Evolutionary conservation across 2,113 vertebrate species (phyloP), one percentile per base, ranked within the genome.

Genomic region (Rhea americana): DNA sequence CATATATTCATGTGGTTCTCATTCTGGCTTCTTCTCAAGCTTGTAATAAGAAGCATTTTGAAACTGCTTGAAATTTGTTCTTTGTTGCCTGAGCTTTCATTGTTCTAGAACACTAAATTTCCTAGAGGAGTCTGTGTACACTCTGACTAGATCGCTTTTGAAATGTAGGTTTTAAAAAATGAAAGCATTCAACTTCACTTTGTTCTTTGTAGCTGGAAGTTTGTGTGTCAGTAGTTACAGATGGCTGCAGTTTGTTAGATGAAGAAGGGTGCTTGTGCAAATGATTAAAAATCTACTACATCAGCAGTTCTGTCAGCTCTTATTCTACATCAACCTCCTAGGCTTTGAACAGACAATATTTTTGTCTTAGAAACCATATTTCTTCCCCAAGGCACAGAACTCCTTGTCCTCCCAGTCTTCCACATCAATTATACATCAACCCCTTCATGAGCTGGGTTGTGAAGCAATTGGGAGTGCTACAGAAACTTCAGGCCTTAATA

Each of bases 241-340:
- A 66, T 39, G 53, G 25, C n/a, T 85, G 26, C 50, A 66, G 50
- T 83, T 61, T 86, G 28, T 71, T 45, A 81, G 32, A 32, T 62
- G 37, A 50, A 62, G 37, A 75, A 87, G 1, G 0, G 32, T 68
- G 41, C 12, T 68, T 81, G 73, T 74, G 35, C 7, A n/a, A 59
- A 48, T 86, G 13, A 25, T 84, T 76, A 79, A 93, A 91, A 95
- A 75, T 71, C 32, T 22, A 13, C 32, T 47, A 11, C 28, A 82
- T 56, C 73, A 67, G 65, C 68, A 81, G 30, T 83, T 94, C 85
- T 75, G 26, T 61, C 35, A 81, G 21, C 7, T 43, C 26, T 66
- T 45, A 43, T 37, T 81, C 55, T 77, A 3, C 6, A 82, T 2
- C 8, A 70, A 22, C 11, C 28, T 45, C 11, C 35, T 41, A 61